These are phyloP conservation scores for Bombylius major DNA, from an alignment of 2,888 invertebrate species.

Conservation along the genomic window DNA sequence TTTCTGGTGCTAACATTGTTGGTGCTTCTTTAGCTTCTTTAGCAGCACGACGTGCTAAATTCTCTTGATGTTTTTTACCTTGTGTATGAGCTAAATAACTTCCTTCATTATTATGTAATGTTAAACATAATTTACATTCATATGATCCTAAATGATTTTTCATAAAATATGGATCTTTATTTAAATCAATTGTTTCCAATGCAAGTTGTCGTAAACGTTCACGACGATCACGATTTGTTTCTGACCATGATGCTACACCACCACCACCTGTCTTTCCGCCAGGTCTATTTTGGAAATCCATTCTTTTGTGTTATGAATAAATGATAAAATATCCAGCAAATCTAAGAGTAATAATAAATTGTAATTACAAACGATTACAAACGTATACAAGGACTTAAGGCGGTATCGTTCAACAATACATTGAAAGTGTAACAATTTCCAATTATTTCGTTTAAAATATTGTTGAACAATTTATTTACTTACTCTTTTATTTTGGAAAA, in stretches of 20 bases:
- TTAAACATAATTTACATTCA: constrained; percentile 97
- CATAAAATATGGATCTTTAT: constrained; percentile 99
- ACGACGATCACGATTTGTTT: constrained; percentile 91
- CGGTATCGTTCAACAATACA: too few species aligned
- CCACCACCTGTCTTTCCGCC: constrained; percentile 99
- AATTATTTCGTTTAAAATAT: too few species aligned
- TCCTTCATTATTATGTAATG: constrained; percentile 97
- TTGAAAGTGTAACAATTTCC: too few species aligned
- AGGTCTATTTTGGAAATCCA: constrained; percentile 99
- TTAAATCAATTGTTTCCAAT: constrained; percentile 94
- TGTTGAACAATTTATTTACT: too few species aligned
- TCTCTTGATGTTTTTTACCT: constrained; percentile 99
- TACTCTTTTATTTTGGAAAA: too few species aligned
- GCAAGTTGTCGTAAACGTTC: constrained; percentile 93
- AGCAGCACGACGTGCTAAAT: constrained; percentile 91
- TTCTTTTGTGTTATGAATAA: constrained; percentile 28
- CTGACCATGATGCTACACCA: constrained; percentile 97
- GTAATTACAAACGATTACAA: too few species aligned
- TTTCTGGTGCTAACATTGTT: constrained; percentile 84
- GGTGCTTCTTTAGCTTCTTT: constrained; percentile 98
- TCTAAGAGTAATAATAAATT: too few species aligned
- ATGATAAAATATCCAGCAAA: too few species aligned
- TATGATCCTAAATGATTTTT: constrained; percentile 98
- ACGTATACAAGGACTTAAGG: too few species aligned
- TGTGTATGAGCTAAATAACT: constrained; percentile 98